phyloP scores from a whole-genome alignment of 2,888 invertebrate species.

The Drosophila colorata region DNA sequence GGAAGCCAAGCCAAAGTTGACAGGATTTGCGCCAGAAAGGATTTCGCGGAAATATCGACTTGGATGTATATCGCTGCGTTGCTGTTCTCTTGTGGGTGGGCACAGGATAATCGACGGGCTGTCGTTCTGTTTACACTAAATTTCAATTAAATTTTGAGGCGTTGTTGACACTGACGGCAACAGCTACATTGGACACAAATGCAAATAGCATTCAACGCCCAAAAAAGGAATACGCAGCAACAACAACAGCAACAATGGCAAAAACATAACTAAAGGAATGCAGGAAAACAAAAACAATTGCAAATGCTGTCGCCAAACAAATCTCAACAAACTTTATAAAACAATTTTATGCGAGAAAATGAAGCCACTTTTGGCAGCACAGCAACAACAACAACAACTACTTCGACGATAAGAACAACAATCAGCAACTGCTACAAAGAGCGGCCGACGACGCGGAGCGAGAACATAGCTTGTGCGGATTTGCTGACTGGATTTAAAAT shows the following conservation, averaged over 20 bases:
- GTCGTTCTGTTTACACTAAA: constrained; percentile 78
- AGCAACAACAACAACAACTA: constrained; percentile 37
- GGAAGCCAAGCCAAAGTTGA: constrained; percentile 65
- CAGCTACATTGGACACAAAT: constrained; percentile 41
- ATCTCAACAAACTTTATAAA: constrained; percentile 72
- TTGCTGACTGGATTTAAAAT: constrained; percentile 78
- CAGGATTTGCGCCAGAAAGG: constrained; percentile 70
- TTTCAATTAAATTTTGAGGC: constrained; percentile 76
- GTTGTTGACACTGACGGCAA: constrained; percentile 67
- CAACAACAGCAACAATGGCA: constrained; percentile 16
- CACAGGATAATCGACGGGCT: constrained; percentile 71
- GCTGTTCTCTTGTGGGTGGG: not conserved
- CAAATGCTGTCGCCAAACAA: constrained; percentile 70
- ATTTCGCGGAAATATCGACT: constrained; percentile 62
- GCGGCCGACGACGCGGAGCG: not conserved
- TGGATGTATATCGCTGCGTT: constrained; percentile 7
- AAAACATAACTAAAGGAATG: constrained; percentile 25
- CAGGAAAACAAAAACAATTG: constrained; percentile 60
- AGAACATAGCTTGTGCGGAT: constrained; percentile 57
- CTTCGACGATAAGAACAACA: constrained; percentile 17
- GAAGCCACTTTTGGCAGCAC: constrained; percentile 71
- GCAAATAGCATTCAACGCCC: constrained; percentile 44
- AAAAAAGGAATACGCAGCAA: constrained; percentile 24
- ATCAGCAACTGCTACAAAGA: constrained; percentile 19
- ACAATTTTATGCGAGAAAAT: constrained; percentile 74